Evolutionary conservation across 2,888 invertebrate species (phyloP), one percentile per base, ranked within the genome.

Genomic region (Drosophila cracens): DNA sequence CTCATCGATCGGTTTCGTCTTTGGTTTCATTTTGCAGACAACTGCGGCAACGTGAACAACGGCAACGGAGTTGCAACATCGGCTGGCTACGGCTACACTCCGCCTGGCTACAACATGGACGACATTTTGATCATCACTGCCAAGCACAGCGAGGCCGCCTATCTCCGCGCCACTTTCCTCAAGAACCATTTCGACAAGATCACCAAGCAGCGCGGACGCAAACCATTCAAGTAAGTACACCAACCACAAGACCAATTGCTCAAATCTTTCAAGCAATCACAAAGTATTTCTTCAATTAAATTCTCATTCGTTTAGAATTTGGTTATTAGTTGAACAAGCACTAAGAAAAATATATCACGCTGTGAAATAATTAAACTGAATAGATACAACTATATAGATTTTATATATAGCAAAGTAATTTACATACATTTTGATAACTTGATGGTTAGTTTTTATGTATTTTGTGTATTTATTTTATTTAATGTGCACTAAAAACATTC

Each of bases 161-260:
- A 95, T 31, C 93, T 97, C 61, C 97, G 97, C 96, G 96, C 96
- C 25, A 96, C 96, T 91, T 97, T 97, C 92, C 95, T 97, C 81
- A 95, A 95, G 56, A 96, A 96, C 65, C 97, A 97, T 93, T 97
- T 97, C 93, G 96, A 97, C 92, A 96, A 97, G 93, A 96, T 97
- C 82, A 96, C 96, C 94, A 96, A 96, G 74, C 96, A 97, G 91
- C 95, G 96, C 89, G 96, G 96, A 72, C 95, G 96, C 85, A 95
- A 96, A 84, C 96, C 96, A 76, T 97, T 97, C 94, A 96, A 96
- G 97, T 97, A 93, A 94, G 94, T 93, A 7, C 29, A 21, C 13
- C 38, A 54, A 58, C 60, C 56, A 40, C n/a, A 8, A 2, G 4
- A 0, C 1, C 25, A 49, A 40, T 2, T 33, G n/a, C 18, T 25